A percentile compares a stretch with the other conserved stretches of the same genome.
These are phyloP conservation scores for Drosophila nebulosa DNA, from an alignment of 1,140 invertebrate species.

Conservation along the genomic window DNA sequence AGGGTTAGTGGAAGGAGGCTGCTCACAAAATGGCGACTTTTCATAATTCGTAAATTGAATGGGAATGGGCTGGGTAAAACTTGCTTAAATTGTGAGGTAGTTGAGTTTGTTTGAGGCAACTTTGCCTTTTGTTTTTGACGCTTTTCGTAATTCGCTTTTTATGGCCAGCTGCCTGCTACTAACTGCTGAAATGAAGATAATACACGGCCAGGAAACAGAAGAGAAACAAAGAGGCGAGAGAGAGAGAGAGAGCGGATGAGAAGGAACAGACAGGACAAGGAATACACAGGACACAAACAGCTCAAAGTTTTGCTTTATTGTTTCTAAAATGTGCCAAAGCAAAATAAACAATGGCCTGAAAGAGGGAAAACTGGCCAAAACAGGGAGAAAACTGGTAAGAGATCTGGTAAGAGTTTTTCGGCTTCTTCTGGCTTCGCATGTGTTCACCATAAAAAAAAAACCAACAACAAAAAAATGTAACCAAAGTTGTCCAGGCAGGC, in stretches of 20 bases:
- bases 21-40: background rate
- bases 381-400: too few relatives aligned
- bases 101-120: constrained; percentile 13
- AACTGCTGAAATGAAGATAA: constrained; percentile 55
- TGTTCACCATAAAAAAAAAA: constrained; percentile 34
- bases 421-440: constrained; percentile 29
- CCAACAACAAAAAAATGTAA: constrained; percentile 6
- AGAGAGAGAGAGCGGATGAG: background rate
- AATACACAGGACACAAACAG: constrained; percentile 59
- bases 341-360: constrained; percentile 62
- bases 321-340: constrained; percentile 74
- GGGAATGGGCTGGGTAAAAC: background rate
- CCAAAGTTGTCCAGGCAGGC: constrained; percentile 20
- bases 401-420: background rate
- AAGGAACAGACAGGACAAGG: constrained; percentile 9
- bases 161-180: constrained; percentile 40
- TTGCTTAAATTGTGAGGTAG: background rate
- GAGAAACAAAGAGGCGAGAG: background rate
- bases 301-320: constrained; percentile 74
- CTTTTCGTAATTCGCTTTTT: constrained; percentile 57
- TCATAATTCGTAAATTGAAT: background rate
- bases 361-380: background rate
- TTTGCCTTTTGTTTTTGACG: constrained; percentile 58
- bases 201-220: background rate
- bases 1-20: background rate